Conservation (phyloP, 1,140 invertebrate genomes). For the Portunus trituberculatus region DNA sequence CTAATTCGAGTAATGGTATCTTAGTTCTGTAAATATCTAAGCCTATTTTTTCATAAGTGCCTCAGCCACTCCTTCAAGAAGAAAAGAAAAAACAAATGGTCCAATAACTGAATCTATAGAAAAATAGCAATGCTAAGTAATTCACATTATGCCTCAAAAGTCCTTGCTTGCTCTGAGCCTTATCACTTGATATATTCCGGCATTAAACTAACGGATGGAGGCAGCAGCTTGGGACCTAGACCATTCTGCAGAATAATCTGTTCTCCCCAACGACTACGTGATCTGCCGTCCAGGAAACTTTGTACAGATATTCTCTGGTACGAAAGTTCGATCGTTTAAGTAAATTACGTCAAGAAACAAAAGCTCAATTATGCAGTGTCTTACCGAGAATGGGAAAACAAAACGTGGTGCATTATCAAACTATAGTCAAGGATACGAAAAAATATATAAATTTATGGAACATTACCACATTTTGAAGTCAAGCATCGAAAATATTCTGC, state of each 20-base stretch:
- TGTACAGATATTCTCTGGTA: conserved; percentile 10
- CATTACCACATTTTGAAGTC: no score
- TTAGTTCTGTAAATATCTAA: background rate
- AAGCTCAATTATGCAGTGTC: background rate
- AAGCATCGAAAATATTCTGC: no score
- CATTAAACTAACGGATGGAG: conserved; percentile 13
- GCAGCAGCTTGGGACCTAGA: background rate
- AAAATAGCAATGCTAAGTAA: background rate
- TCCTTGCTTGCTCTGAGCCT: background rate
- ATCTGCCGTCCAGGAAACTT: background rate
- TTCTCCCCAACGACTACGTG: background rate
- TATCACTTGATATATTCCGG: conserved; percentile 14
- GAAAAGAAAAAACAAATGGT: background rate
- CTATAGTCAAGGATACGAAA: no score
- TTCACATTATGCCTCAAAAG: background rate
- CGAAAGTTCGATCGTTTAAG: background rate
- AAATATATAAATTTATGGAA: no score
- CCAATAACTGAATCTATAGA: background rate
- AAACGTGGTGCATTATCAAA: background rate
- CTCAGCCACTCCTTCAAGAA: background rate
- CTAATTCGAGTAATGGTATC: background rate
- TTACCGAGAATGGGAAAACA: background rate
- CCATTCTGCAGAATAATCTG: conserved; percentile 2
- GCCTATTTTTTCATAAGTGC: background rate
- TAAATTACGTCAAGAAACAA: background rate